A percentile compares a stretch with the other conserved stretches of the same genome.
Conservation (phyloP, 2,888 invertebrate species). For the Halictus ligatus region DNA sequence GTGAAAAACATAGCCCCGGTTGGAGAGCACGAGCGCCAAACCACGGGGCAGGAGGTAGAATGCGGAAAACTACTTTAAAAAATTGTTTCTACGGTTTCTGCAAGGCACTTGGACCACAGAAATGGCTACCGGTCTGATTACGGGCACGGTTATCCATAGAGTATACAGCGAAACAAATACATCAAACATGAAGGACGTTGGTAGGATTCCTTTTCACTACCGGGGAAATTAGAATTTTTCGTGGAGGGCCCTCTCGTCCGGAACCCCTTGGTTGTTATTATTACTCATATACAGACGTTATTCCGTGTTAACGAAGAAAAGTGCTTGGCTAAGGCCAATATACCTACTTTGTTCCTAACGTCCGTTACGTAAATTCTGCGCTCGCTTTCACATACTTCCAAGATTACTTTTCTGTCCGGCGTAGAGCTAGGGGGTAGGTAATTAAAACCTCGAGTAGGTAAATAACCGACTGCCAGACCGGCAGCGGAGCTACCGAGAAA, state of each 20-base stretch:
- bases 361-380: conserved; percentile 70
- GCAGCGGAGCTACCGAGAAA: conserved; percentile 71
- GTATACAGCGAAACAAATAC: conserved; percentile 1
- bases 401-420: conserved; percentile 74
- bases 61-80: not conserved
- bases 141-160: conserved; percentile 5
- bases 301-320: conserved; percentile 60
- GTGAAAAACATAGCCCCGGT: not conserved
- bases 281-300: conserved; percentile 55
- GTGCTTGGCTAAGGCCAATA: conserved; percentile 67
- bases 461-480: conserved; percentile 82
- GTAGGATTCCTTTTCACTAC: not conserved
- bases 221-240: conserved; percentile 1
- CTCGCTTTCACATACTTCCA: conserved; percentile 74
- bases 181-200: not conserved
- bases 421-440: conserved; percentile 75
- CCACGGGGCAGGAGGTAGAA: not conserved
- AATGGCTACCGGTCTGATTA: conserved; percentile 17
- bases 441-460: conserved; percentile 84
- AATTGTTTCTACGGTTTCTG: conserved; percentile 1
- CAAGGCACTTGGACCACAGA: conserved; percentile 1
- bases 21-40: not conserved
- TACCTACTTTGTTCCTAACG: conserved; percentile 71
- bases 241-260: not conserved
- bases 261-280: conserved; percentile 50